Percentiles rank a stretch among this genome's conserved stretches.
Evolutionary conservation across 2,888 invertebrate genomes (phyloP).

Genomic region (Drosophila melanosoma): DNA sequence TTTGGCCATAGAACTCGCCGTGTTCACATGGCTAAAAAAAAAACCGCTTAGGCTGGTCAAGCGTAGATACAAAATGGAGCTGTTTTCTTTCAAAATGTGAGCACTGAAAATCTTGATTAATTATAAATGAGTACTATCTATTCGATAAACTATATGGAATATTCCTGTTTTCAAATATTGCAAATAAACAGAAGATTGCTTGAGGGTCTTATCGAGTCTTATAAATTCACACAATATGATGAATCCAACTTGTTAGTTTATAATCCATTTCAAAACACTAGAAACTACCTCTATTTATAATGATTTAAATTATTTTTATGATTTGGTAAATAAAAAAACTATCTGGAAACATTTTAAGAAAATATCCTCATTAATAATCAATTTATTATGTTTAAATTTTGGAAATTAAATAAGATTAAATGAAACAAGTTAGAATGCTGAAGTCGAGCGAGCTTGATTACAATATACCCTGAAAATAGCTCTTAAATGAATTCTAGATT

Average conservation of each 20-base stretch:
- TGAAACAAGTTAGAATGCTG: no score
- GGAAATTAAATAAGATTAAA: background rate
- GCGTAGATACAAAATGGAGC: constrained; percentile 15
- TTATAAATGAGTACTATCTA: background rate
- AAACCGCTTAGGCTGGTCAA: constrained; percentile 39
- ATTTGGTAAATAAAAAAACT: background rate
- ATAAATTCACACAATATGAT: background rate
- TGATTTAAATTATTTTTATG: background rate
- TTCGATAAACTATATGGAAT: background rate
- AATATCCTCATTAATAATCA: background rate
- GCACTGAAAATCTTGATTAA: background rate
- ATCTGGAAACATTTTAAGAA: background rate
- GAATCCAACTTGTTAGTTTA: background rate
- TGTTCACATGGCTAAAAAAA: constrained; percentile 18
- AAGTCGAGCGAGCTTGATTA: no score
- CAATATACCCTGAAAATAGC: no score
- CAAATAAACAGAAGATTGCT: background rate
- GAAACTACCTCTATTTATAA: background rate
- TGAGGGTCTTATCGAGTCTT: background rate
- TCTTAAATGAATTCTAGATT: no score
- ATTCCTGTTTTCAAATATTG: background rate
- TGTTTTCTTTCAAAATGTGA: constrained; percentile 2
- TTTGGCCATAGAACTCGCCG: constrained; percentile 17
- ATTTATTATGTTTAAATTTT: background rate
- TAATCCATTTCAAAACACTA: background rate